Conservation (phyloP, 2,888 invertebrate genomes). For the Ethmia dodecea region DNA sequence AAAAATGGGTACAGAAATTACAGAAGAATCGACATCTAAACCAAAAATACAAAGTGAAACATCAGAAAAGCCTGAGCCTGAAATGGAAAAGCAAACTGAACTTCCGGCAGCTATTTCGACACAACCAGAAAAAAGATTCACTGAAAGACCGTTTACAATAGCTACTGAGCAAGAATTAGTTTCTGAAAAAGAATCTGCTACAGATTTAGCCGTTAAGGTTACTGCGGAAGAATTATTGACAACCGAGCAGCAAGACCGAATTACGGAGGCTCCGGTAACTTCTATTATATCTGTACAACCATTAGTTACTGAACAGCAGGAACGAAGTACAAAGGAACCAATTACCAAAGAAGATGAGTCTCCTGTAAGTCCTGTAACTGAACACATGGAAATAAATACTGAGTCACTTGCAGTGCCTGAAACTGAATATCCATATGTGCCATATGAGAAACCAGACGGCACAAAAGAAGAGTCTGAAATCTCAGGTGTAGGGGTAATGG, state of each 20-base stretch:
- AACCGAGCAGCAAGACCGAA: too few relatives aligned
- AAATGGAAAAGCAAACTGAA: neutral
- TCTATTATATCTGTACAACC: too few relatives aligned
- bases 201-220: too few relatives aligned
- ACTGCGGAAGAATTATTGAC: too few relatives aligned
- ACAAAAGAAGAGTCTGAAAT: too few relatives aligned
- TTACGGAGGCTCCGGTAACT: too few relatives aligned
- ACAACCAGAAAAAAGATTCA: too few relatives aligned
- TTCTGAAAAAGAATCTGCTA: too few relatives aligned
- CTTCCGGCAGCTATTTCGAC: too few relatives aligned
- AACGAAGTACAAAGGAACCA: neutral
- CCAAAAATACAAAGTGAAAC: too few relatives aligned
- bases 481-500: neutral
- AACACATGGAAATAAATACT: conserved; percentile 2
- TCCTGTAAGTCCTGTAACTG: neutral
- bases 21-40: conserved; percentile 1
- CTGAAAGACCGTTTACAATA: too few relatives aligned
- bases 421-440: neutral
- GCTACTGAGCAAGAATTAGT: too few relatives aligned
- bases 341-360: neutral
- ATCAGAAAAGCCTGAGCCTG: neutral
- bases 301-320: neutral
- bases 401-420: conserved; percentile 1
- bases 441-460: neutral
- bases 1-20: neutral